Conservation (phyloP, 2,113 vertebrate species). For the Rhodinocichla rosea region DNA sequence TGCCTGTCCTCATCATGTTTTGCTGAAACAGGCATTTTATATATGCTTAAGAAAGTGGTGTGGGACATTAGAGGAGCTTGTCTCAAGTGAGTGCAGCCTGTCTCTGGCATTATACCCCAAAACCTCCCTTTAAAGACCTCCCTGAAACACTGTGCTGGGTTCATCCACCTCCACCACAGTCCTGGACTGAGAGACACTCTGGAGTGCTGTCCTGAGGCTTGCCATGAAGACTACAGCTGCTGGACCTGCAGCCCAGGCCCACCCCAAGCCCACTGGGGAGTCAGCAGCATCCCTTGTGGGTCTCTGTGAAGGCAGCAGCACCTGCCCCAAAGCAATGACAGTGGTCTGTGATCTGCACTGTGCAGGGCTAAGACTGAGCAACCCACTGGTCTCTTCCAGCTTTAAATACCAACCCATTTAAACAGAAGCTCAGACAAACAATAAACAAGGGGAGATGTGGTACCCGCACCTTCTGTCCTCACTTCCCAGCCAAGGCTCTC, state of each 20-base stretch:
- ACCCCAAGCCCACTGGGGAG: neutral
- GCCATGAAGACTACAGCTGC: neutral
- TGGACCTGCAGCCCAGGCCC: neutral
- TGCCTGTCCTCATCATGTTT: neutral
- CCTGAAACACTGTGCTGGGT: neutral
- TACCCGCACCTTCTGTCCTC: neutral
- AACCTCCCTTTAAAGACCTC: neutral
- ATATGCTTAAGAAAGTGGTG: neutral
- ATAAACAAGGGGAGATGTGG: neutral
- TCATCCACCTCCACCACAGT: fast-evolving
- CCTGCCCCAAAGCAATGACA: neutral
- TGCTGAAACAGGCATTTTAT: neutral
- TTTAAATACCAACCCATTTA: neutral
- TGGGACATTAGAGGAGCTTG: neutral
- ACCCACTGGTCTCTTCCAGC: neutral
- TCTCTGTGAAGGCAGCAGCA: neutral
- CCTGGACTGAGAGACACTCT: neutral
- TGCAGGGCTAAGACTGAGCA: neutral
- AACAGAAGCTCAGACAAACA: neutral
- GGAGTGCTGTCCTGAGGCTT: neutral
- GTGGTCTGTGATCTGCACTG: neutral
- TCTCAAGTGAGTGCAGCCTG: neutral
- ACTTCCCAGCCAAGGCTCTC: neutral
- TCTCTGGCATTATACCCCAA: neutral
- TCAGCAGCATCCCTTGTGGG: neutral